Evolutionary conservation across 2,797 vertebrate species (phyloP).

Genomic region (Pseudochromis fuscus): DNA sequence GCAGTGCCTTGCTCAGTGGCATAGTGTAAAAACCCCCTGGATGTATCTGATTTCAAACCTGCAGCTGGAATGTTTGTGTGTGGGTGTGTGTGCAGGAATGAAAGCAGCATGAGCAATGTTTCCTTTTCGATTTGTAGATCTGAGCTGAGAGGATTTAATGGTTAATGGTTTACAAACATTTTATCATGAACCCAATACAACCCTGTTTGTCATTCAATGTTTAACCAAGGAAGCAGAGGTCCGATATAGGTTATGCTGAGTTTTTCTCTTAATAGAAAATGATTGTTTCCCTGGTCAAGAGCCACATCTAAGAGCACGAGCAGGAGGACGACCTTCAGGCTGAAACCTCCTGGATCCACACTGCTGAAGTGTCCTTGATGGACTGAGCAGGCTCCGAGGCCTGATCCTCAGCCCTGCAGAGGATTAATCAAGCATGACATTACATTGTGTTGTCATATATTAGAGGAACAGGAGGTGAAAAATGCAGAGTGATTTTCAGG

Average conservation of each 20-base stretch:
- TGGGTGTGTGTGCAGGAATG: neutral
- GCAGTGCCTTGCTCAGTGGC: constrained; percentile 42
- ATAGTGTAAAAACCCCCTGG: constrained; percentile 15
- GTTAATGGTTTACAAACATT: constrained; percentile 43
- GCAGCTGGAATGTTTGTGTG: constrained; percentile 19
- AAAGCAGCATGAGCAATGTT: neutral
- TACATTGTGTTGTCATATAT: constrained; percentile 14
- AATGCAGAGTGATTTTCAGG: constrained; percentile 25
- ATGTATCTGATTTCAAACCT: constrained; percentile 28
- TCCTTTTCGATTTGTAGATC: neutral
- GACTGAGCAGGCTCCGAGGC: neutral
- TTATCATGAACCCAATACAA: neutral
- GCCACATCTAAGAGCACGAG: neutral
- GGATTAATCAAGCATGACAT: constrained; percentile 11
- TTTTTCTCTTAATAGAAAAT: neutral
- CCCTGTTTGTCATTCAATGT: constrained; percentile 14
- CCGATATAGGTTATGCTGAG: neutral
- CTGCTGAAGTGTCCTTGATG: neutral
- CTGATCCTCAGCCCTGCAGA: neutral
- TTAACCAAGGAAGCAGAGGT: constrained; percentile 24
- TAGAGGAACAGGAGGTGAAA: constrained; percentile 13
- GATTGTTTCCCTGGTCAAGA: neutral
- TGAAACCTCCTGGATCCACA: neutral
- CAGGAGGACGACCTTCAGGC: neutral
- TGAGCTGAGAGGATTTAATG: neutral